Percentiles rank a stretch among this genome's conserved stretches.
These are phyloP conservation scores for Hydrolagus colliei DNA, from an alignment of 2,797 vertebrate species.

Conservation along the genomic window DNA sequence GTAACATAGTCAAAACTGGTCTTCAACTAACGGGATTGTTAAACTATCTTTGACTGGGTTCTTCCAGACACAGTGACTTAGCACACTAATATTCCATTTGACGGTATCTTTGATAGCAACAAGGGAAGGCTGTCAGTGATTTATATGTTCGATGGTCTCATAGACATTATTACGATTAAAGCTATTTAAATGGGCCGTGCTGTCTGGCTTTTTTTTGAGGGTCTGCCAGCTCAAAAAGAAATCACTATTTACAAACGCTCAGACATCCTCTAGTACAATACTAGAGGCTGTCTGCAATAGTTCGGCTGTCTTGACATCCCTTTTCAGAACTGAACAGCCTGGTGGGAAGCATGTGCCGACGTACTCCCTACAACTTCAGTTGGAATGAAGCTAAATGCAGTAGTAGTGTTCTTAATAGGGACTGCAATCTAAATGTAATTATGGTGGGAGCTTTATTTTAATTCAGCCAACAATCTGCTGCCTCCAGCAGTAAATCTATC, in stretches of 20 bases:
- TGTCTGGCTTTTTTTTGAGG: not conserved
- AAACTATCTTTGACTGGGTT: not conserved
- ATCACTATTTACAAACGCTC: conserved; percentile 7
- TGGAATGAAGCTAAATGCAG: not conserved
- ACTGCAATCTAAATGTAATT: not conserved
- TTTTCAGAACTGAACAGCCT: not conserved
- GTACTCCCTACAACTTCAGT: not conserved
- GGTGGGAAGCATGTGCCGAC: not conserved
- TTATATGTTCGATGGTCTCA: not conserved
- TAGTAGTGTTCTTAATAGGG: not conserved
- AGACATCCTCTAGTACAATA: not conserved
- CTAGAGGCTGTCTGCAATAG: not conserved
- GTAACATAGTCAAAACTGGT: not conserved
- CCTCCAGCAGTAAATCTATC: not conserved
- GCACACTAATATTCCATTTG: not conserved
- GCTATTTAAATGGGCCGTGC: not conserved
- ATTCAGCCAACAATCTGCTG: not conserved
- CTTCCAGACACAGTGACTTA: not conserved
- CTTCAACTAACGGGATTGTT: not conserved
- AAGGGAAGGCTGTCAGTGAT: not conserved
- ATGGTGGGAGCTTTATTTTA: not conserved
- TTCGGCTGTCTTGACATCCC: not conserved
- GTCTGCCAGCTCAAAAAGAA: conserved; percentile 5
- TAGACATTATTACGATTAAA: not conserved
- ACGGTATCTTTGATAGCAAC: not conserved